Base-by-base conservation (phyloP, 2,113 vertebrate species). In the Brachypteracias leptosomus region DNA sequence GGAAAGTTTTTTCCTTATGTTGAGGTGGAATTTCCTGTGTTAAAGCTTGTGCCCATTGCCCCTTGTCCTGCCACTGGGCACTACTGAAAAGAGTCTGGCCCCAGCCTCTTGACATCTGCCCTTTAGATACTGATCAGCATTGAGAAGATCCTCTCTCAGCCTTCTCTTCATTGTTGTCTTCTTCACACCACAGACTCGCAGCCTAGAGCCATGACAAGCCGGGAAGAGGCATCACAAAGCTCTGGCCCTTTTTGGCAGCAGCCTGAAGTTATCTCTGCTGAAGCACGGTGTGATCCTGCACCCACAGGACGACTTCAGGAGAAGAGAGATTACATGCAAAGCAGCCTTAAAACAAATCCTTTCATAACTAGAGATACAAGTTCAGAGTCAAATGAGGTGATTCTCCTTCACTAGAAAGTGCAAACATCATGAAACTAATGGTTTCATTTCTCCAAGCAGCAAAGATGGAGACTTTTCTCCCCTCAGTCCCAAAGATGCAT, bases 361-460 rank as follows among this genome's bases (percentile, higher is more conserved):
- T 47, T 72, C 54, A 19, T 2, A 82, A 65, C 24, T 54, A 25
- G 81, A 73, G 11, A 33, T 7, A 7, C 5, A 58, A 71, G 6
- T 24, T 47, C 67, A 68, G 67, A 86, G 52, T 81, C 29, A 35
- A 78, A 40, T 2, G 26, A 82, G 22, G 28, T 61, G 62, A 93
- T 79, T 90, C n/a, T 63, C 28, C 44, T 51, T 35, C 25, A 36
- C 7, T 54, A 52, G 36, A 54, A 16, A 51, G 33, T 35, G 13
- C 79, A 38, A 42, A 3, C 29, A 33, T 85, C 8, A 36, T 13
- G 1, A 46, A 82, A 82, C 5, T 4, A 31, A 17, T 0, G 0
- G 17, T 19, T 77, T 89, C 10, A 63, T 16, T 57, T 72, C 35
- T 72, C 89, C 62, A 72, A 21, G 36, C 11, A 49, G 16, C 70